A percentile compares a stretch with the other conserved stretches of the same genome.
Conservation (phyloP, 2,113 vertebrate genomes). For the Anarhynchus alexandrinus region DNA sequence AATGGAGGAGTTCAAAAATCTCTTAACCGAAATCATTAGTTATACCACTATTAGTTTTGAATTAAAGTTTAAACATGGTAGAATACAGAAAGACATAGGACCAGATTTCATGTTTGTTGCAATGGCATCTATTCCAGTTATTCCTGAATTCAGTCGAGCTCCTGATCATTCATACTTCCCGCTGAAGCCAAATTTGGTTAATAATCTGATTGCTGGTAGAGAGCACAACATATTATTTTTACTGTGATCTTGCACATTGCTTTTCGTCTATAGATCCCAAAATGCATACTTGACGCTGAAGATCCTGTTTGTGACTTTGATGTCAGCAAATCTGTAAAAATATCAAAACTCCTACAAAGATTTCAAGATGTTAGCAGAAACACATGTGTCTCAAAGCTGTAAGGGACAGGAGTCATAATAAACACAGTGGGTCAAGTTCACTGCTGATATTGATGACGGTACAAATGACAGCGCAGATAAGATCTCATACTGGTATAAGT, state of each 20-base stretch:
- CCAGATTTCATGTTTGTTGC: not conserved
- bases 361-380: not conserved
- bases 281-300: not conserved
- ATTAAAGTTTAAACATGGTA: conserved; percentile 6
- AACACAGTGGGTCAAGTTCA: not conserved
- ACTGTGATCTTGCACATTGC: not conserved
- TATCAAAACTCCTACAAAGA: not conserved
- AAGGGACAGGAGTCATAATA: not conserved
- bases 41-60: not conserved
- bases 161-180: not conserved
- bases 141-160: not conserved
- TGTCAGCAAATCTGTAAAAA: not conserved
- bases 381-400: not conserved
- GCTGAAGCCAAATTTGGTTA: not conserved
- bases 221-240: not conserved
- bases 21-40: not conserved
- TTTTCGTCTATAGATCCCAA: not conserved
- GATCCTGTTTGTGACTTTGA: not conserved
- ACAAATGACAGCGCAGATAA: not conserved
- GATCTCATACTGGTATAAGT: not conserved
- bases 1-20: not conserved
- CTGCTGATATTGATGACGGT: not conserved
- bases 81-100: not conserved
- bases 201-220: not conserved
- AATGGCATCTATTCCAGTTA: not conserved